Percentiles rank a stretch among this genome's conserved stretches.
These are phyloP conservation scores for Rhopalosiphum maidis DNA, from an alignment of 1,140 invertebrate species.

Conservation along the genomic window DNA sequence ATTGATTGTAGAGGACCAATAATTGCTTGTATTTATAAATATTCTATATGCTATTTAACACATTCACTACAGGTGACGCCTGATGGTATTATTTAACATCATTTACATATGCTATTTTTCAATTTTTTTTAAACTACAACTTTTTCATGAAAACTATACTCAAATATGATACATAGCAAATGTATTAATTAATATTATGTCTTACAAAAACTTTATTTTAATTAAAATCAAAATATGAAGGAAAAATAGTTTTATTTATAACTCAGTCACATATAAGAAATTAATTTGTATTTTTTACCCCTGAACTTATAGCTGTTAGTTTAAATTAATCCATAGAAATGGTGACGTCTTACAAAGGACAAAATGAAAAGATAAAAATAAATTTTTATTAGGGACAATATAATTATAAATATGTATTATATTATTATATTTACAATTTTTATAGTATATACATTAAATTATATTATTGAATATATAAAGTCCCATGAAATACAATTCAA, in stretches of 20 bases:
- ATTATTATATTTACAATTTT: too few species aligned
- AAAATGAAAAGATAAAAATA: not conserved
- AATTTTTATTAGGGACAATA: not conserved
- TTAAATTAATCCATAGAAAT: not conserved
- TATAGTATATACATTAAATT: not conserved
- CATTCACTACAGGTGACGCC: too few species aligned
- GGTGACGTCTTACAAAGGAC: not conserved
- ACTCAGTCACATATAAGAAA: not conserved
- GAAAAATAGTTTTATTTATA: constrained; percentile 1
- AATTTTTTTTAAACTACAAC: too few species aligned
- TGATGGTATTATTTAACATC: too few species aligned
- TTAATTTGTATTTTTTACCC: not conserved
- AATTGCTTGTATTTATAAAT: not conserved
- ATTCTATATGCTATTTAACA: not conserved
- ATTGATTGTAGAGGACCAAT: constrained; percentile 26
- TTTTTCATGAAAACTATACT: too few species aligned
- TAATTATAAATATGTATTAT: too few species aligned
- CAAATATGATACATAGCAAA: too few species aligned
- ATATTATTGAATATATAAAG: not conserved
- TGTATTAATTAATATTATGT: not conserved
- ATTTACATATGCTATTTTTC: too few species aligned
- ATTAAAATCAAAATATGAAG: not conserved
- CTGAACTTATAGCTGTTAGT: not conserved
- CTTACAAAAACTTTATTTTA: not conserved
- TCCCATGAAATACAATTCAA: not conserved